Evolutionary conservation across 1,140 invertebrate species (phyloP), one percentile per base, ranked within the genome.

Genomic region (Sinella curviseta): DNA sequence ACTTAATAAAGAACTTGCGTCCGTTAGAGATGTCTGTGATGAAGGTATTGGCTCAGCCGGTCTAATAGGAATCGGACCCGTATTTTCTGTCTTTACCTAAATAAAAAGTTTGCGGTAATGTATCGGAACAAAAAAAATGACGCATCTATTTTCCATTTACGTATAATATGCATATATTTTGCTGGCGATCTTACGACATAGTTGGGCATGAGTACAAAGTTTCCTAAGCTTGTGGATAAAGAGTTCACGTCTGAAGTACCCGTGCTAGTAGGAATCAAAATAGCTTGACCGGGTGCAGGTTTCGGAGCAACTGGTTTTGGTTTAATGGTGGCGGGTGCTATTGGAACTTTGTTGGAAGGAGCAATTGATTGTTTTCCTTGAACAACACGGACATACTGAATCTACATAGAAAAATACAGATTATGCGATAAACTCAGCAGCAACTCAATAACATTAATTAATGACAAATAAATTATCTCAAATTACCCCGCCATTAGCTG

Each of bases 191-290:
- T 60, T 65, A 83, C 82, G 65, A 83, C 28, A 60, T 77, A 82
- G 65, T 82, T 82, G n/a, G 83, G 83, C 33, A 84, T 26, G 35
- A 84, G 77, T 0, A 84, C 78, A 73, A 81, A 75, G 54, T 84
- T 84, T 20, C 81, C 75, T 30, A 82, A 55, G 0, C 79, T 77
- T 60, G 77, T 30, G 60, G 77, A 77, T 3, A 80, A 70, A 1
- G 34, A 54, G 20, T 57, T 34, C 14, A 80, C 70, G 34, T 82
- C 81, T n/a, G 76, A n/a, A 12, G 81, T 17, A 8, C 70, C 48
- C 14, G 76, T 75, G 31, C 79, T 77, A 30, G 79, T 70, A 30
- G 81, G 79, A 28, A 82, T 73, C 33, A 82, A 74, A 55, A 84
- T 82, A 14, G 80, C 79, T 78, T 82, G 81, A 48, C 81, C 81